phyloP scores from a whole-genome alignment of 2,797 vertebrate species.

The Dallia pectoralis region DNA sequence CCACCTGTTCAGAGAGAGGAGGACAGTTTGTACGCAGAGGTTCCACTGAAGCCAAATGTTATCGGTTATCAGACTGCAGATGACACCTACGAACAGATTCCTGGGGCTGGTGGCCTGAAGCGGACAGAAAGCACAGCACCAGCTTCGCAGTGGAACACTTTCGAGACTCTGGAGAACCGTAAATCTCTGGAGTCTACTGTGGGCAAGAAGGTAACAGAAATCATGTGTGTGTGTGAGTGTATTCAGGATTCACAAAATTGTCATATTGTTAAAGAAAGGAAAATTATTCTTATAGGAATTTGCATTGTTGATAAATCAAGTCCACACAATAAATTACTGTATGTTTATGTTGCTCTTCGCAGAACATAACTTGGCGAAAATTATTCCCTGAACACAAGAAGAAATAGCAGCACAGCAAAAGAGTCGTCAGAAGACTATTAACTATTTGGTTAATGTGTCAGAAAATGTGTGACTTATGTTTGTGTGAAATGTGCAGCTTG shows the following conservation, averaged over 20 bases:
- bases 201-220: constrained; percentile 62
- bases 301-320: background rate
- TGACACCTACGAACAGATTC: constrained; percentile 58
- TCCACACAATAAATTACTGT: too few species aligned
- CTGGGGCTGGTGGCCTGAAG: background rate
- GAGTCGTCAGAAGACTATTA: background rate
- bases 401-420: constrained; percentile 50
- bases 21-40: constrained; percentile 46
- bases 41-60: constrained; percentile 23
- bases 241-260: background rate
- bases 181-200: constrained; percentile 53
- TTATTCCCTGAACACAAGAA: constrained; percentile 75
- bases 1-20: constrained; percentile 1
- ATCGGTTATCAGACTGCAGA: constrained; percentile 13
- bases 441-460: background rate
- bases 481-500: too few species aligned
- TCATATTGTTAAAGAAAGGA: background rate
- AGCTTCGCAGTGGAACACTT: constrained; percentile 37
- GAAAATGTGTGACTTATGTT: background rate
- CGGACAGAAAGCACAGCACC: background rate
- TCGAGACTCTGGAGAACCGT: constrained; percentile 57
- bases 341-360: constrained; percentile 38
- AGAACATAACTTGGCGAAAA: constrained; percentile 75
- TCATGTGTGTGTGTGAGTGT: too few species aligned
- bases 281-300: background rate